Base-by-base conservation (phyloP, 1,140 invertebrate species). In the Ylistrum balloti region DNA sequence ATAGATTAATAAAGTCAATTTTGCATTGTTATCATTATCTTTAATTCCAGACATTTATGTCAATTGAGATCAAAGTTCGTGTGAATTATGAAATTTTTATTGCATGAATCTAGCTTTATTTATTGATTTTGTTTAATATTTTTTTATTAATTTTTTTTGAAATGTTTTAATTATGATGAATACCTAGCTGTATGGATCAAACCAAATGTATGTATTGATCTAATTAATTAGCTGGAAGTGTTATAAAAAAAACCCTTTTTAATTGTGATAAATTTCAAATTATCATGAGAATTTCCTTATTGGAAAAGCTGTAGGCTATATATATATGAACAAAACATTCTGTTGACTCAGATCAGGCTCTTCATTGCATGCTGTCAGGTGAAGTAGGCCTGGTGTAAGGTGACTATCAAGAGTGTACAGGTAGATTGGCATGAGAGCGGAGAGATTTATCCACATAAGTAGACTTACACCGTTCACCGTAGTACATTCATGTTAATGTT, bases 301-400 rank as follows among this genome's bases (percentile, higher is more conserved):
- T 28, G 3, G 56, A 28, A n/a, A 5, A 28, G 56, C 56, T 74
- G 1, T 74, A 74, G n/a, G 9, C 17, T 74, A n/a, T 74, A 74
- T 28, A 74, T 45, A 45, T 74, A 74, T 74, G 28, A 74, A 74
- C 56, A 74, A 74, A 74, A 74, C 56, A 17, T 17, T 74, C 56
- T 28, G 22, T n/a, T 74, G 56, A 74, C 56, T 74, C 2, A 28
- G 56, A 74, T 74, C 56, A 74, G 15, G 7, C 56, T 74, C 56
- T n/a, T 74, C 56, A 74, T 74, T 74, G 56, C 56, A 74, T 74
- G 56, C 56, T n/a, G 56, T 74, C 17, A 28, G n/a, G n/a, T 74
- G 5, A 74, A 45, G 10, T 74, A 74, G 11, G 1, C 56, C 56
- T 74, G 56, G 56, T 28, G n/a, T 74, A 74, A 74, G 22, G 56